Evolutionary conservation across 2,888 invertebrate species (phyloP), one percentile per base, ranked within the genome.

Genomic region (Coleophora deauratella): DNA sequence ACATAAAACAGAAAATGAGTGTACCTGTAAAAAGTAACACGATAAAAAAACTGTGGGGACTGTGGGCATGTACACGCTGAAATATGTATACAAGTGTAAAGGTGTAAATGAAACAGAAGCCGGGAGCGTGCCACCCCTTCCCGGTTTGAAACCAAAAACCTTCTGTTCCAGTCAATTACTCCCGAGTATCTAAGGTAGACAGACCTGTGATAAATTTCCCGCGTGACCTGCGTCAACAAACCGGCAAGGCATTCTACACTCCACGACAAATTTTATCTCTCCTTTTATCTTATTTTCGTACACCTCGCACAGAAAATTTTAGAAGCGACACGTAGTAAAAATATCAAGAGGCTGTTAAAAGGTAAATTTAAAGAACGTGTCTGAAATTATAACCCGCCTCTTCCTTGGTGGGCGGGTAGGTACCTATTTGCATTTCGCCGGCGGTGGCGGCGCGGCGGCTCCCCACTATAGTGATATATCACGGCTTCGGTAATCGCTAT

Each of bases 281-380:
- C 59, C 55, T 64, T 71, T 73, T 64, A 68, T 72, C 67, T 62
- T 67, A 68, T 70, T 69, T 66, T 61, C 65, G 51, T 54, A 50
- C 54, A 58, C 50, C 53, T 50, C 59, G 62, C 70, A 66, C 63
- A 65, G 59, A 67, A 66, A 59, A 62, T 67, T 62, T 69, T 59
- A 59, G 62, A 64, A 59, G 64, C 55, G 65, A 75, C 77, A 75
- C 74, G 72, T 73, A 72, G 66, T 71, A 70, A 73, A 77, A 78
- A 77, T 76, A 77, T 78, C 70, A 72, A 65, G 72, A 66, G 68
- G 66, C 66, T 66, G 72, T 77, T 78, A 73, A 71, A 69, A 76
- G 72, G 72, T 72, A 70, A 76, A 79, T 76, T 78, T 76, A 64
- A 66, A 70, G 60, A 66, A 75, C 77, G 76, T 77, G 78, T 69